Percentiles rank a stretch among this genome's conserved stretches.
phyloP scores from a whole-genome alignment of 1,140 invertebrate genomes.

The Holcopasites calliopsidis region DNA sequence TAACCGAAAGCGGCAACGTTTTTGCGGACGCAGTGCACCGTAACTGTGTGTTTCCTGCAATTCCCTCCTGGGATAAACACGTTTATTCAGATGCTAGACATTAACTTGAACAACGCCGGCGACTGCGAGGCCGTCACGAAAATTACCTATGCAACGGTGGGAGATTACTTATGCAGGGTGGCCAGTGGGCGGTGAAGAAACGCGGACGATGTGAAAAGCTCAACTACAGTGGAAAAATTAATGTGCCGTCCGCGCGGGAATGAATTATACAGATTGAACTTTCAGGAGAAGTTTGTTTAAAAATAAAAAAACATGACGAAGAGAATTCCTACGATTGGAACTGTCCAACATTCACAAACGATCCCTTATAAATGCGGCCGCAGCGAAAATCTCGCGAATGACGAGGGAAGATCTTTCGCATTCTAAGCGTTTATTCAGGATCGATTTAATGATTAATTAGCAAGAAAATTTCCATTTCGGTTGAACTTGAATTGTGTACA shows the following conservation, averaged over 20 bases:
- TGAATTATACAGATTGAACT: constrained; percentile 54
- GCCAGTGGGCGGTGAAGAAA: constrained; percentile 52
- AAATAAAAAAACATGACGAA: too few relatives aligned
- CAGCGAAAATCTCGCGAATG: constrained; percentile 24
- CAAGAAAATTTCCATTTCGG: too few relatives aligned
- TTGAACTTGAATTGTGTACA: too few relatives aligned
- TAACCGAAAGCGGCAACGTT: constrained; percentile 16
- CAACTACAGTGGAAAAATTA: constrained; percentile 64
- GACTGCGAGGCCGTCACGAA: constrained; percentile 58
- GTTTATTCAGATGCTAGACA: constrained; percentile 59
- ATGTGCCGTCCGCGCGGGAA: constrained; percentile 58
- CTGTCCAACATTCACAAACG: constrained; percentile 42
- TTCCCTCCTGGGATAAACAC: constrained; percentile 46
- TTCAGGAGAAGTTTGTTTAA: constrained; percentile 55
- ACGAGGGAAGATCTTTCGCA: constrained; percentile 5
- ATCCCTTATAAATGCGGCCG: constrained; percentile 6
- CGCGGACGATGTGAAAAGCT: constrained; percentile 61
- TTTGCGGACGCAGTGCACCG: constrained; percentile 1
- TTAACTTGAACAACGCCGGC: constrained; percentile 58
- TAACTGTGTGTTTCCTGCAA: constrained; percentile 45
- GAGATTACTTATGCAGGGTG: constrained; percentile 61
- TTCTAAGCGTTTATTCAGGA: too few relatives aligned
- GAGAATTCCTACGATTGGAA: too few relatives aligned
- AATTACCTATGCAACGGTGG: constrained; percentile 61
- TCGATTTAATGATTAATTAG: too few relatives aligned